Percentiles rank a stretch among this genome's conserved stretches.
These are phyloP conservation scores for Acrobeloides nanus DNA, from an alignment of 2,888 invertebrate species.

Conservation along the genomic window DNA sequence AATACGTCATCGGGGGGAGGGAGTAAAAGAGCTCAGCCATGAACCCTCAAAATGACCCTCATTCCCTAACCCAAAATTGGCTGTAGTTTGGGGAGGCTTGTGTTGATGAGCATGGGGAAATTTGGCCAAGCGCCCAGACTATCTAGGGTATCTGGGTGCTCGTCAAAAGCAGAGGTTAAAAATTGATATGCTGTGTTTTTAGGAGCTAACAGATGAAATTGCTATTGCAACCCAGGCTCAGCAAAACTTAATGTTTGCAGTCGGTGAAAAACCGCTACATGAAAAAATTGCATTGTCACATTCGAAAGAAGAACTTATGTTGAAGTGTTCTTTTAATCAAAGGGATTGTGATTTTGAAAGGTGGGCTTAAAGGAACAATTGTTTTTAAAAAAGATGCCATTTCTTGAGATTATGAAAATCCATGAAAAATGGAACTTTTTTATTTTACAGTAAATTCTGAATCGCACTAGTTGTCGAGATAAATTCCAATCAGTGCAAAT, in stretches of 20 bases:
- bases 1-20: background rate
- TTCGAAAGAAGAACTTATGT: conserved; percentile 43
- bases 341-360: conserved; percentile 48
- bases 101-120: too few relatives aligned
- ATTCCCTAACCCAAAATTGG: background rate
- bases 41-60: background rate
- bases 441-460: too few relatives aligned
- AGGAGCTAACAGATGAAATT: conserved; percentile 52
- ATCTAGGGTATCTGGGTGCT: background rate
- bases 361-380: too few relatives aligned
- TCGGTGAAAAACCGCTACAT: conserved; percentile 39
- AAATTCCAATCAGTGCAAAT: too few relatives aligned
- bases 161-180: background rate
- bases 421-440: background rate
- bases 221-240: conserved; percentile 48
- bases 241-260: conserved; percentile 51
- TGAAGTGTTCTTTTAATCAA: conserved; percentile 53
- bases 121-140: too few relatives aligned
- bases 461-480: too few relatives aligned
- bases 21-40: conserved; percentile 7
- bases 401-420: conserved; percentile 1
- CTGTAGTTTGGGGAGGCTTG: too few relatives aligned
- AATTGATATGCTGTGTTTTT: conserved; percentile 11
- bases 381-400: background rate
- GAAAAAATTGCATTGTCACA: conserved; percentile 42